phyloP scores from a whole-genome alignment of 2,888 invertebrate genomes.

The Stratiomys singularior region DNA sequence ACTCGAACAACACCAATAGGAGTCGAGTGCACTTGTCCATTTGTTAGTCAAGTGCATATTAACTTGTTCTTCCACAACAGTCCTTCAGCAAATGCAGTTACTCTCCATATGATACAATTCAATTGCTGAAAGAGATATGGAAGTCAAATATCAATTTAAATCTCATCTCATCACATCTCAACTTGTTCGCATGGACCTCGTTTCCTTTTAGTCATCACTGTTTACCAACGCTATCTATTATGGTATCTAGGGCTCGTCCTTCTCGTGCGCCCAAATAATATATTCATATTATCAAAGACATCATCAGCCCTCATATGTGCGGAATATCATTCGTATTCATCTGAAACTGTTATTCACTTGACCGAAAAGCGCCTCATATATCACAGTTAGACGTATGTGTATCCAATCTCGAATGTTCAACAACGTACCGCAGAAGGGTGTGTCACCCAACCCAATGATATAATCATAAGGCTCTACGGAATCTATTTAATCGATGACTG shows the following conservation, averaged over 20 bases:
- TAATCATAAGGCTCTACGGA: slow-evolving; percentile 49
- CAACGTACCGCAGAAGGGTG: slow-evolving; percentile 38
- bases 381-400: slow-evolving; percentile 16
- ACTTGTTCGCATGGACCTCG: background rate
- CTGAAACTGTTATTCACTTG: slow-evolving; percentile 37
- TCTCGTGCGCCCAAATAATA: slow-evolving; percentile 13
- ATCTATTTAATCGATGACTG: slow-evolving; percentile 50
- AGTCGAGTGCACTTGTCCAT: too few relatives aligned
- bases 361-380: slow-evolving; percentile 33
- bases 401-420: slow-evolving; percentile 1
- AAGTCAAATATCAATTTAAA: slow-evolving; percentile 41
- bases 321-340: slow-evolving; percentile 18
- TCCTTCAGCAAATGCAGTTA: too few relatives aligned
- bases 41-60: too few relatives aligned
- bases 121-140: slow-evolving; percentile 5
- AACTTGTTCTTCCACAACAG: too few relatives aligned
- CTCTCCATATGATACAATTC: background rate
- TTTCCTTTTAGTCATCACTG: slow-evolving; percentile 6
- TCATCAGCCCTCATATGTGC: slow-evolving; percentile 24
- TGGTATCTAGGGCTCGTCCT: slow-evolving; percentile 5
- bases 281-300: slow-evolving; percentile 43
- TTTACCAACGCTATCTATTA: slow-evolving; percentile 24
- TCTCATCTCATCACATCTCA: slow-evolving; percentile 31
- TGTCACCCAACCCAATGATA: slow-evolving; percentile 43
- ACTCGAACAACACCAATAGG: too few relatives aligned